Base-by-base conservation (phyloP, 2,797 vertebrate genomes). In the Rhinella marina region DNA sequence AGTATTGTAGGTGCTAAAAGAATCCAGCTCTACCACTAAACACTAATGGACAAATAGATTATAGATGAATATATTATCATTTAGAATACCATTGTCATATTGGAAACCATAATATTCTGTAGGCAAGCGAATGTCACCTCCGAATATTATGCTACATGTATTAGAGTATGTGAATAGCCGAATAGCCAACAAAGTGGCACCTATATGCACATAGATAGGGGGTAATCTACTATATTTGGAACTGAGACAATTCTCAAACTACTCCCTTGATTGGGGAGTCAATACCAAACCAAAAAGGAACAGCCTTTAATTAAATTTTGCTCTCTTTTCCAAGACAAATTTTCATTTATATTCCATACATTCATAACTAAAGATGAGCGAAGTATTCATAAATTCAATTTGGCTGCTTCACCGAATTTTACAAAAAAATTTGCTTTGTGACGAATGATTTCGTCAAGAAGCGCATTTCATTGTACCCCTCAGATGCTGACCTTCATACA, bases 1-100 rank as follows among this genome's bases (percentile, higher is more conserved):
- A n/a, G 7, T 61, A n/a, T 13, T 62, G 57, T 64, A 23, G 50
- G 32, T 64, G 21, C 32, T 62, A 29, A 59, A n/a, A n/a, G 13
- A 12, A 59, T 23, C 10, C 21, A 61, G 14, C 56, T 8, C 3
- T 50, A 27, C 57, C 27, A 68, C 4, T 2, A 3, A 7, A 61
- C 61, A 21, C 23, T 41, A 61, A 8, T 21, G 77, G 32, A 50
- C 17, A 50, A 14, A 3, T 14, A 16, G 32, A 64, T 64, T 50
- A 48, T 13, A 64, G 16, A 59, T 80, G 56, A 48, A 64, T 81
- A 25, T 81, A 66, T 66, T 50, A 66, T 81, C 32, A 64, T 66
- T 81, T 52, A 50, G 64, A 25, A 77, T 54, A 23, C 1, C 19
- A 23, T 77, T 77, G 12, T 23, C n/a, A n/a, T 25, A 25, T 16